Percentiles rank a stretch among this genome's conserved stretches.
Evolutionary conservation across 1,140 invertebrate genomes (phyloP).

Genomic region (Leptoteleia sp.): DNA sequence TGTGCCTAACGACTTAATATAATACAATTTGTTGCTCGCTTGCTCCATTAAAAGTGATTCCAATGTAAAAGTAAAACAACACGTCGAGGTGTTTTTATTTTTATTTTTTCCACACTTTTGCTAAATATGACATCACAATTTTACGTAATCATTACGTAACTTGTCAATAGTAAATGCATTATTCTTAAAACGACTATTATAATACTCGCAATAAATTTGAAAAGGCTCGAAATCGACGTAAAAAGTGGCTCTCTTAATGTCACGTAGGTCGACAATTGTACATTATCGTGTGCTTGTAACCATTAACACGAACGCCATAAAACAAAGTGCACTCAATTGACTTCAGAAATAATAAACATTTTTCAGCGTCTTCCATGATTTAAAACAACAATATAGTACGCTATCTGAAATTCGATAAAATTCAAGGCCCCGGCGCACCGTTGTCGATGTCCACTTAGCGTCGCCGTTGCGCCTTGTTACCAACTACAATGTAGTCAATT

Average conservation of each 20-base stretch:
- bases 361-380: constrained; percentile 45
- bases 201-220: constrained; percentile 33
- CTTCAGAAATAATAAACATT: constrained; percentile 31
- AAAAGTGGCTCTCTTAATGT: constrained; percentile 27
- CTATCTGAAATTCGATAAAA: constrained; percentile 50
- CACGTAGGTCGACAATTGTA: constrained; percentile 34
- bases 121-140: constrained; percentile 23
- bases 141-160: constrained; percentile 33
- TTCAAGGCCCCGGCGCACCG: constrained; percentile 18
- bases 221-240: constrained; percentile 35
- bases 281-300: constrained; percentile 38
- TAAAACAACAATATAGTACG: constrained; percentile 44
- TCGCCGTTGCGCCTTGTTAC: constrained; percentile 25
- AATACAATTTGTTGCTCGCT: no score
- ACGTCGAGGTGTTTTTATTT: no score
- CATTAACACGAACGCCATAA: constrained; percentile 41
- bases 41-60: no score
- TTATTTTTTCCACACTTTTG: constrained; percentile 2
- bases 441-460: constrained; percentile 7
- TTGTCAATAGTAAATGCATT: constrained; percentile 17
- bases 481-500: constrained; percentile 44
- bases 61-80: no score
- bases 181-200: constrained; percentile 13
- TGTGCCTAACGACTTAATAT: no score
- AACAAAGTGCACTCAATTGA: constrained; percentile 43